Percentiles rank a stretch among this genome's conserved stretches.
Evolutionary conservation across 2,797 vertebrate species (phyloP).

Genomic region (Buceros bicornis): DNA sequence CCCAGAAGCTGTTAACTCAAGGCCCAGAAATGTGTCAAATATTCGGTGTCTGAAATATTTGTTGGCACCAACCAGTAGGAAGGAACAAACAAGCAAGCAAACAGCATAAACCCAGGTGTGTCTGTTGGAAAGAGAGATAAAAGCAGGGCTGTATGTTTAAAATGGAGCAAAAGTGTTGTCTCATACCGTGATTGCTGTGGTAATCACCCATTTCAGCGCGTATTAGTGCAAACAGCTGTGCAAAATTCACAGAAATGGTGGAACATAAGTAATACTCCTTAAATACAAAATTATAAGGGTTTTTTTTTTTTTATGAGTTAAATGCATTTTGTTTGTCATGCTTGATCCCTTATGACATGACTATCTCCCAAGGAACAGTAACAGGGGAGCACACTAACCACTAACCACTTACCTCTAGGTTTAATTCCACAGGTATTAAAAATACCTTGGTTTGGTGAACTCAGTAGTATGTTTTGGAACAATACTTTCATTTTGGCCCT

Average conservation of each 20-base stretch:
- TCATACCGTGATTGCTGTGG: slow-evolving; percentile 20
- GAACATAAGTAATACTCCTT: slow-evolving; percentile 49
- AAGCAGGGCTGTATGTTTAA: slow-evolving; percentile 60
- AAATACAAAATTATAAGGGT: slow-evolving; percentile 44
- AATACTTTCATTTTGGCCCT: background rate
- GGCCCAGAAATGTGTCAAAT: slow-evolving; percentile 70
- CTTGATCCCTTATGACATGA: background rate
- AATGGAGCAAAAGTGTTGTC: slow-evolving; percentile 48
- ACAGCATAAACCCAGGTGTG: slow-evolving; percentile 52
- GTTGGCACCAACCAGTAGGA: slow-evolving; percentile 64
- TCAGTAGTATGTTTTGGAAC: background rate
- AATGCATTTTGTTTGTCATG: background rate
- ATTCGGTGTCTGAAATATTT: slow-evolving; percentile 55
- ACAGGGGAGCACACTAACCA: background rate
- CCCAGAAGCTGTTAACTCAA: slow-evolving; percentile 61
- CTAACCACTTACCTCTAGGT: background rate
- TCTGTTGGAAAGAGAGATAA: slow-evolving; percentile 57
- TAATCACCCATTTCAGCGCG: slow-evolving; percentile 72
- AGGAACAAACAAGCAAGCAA: slow-evolving; percentile 34
- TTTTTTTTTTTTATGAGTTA: background rate
- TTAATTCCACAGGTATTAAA: background rate
- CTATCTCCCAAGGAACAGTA: background rate
- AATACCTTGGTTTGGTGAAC: background rate
- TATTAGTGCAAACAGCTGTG: slow-evolving; percentile 71
- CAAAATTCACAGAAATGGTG: slow-evolving; percentile 65